Evolutionary conservation across 1,140 invertebrate genomes (phyloP).

Genomic region (Drosophila takahashii): DNA sequence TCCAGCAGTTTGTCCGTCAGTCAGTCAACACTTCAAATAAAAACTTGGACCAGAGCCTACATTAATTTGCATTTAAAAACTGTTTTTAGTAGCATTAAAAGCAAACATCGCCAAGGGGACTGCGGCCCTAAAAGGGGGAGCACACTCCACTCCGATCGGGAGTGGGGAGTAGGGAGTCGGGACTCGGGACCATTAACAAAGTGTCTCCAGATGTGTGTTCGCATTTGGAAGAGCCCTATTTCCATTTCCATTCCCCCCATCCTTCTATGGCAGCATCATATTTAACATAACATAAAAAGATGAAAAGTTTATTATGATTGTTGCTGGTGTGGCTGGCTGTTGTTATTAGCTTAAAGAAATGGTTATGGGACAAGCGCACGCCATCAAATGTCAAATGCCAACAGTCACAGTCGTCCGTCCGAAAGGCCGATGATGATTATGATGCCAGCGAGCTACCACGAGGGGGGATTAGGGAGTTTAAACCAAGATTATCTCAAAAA

Average conservation of each 20-base stretch:
- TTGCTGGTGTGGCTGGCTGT: constrained; percentile 51
- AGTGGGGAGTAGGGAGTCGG: constrained; percentile 7
- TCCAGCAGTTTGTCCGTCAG: constrained; percentile 14
- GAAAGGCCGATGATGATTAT: constrained; percentile 30
- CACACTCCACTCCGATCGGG: constrained; percentile 9
- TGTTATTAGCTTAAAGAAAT: constrained; percentile 78
- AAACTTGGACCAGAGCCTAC: constrained; percentile 59
- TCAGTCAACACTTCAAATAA: constrained; percentile 82
- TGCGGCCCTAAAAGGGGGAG: constrained; percentile 15
- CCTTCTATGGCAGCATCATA: constrained; percentile 62
- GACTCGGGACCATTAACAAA: constrained; percentile 71
- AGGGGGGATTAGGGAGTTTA: neutral
- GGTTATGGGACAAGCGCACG: constrained; percentile 76
- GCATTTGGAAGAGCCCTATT: constrained; percentile 25
- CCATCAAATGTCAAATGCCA: constrained; percentile 75
- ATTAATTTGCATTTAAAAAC: constrained; percentile 83
- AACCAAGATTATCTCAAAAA: neutral
- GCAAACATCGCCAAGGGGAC: constrained; percentile 57
- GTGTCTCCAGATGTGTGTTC: constrained; percentile 77
- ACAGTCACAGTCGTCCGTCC: constrained; percentile 40
- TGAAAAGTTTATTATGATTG: constrained; percentile 83
- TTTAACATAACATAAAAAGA: constrained; percentile 83
- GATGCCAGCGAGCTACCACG: constrained; percentile 7
- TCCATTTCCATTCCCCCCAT: neutral
- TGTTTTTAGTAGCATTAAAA: constrained; percentile 81